Percentiles rank a stretch among this genome's conserved stretches.
phyloP scores from a whole-genome alignment of 1,140 invertebrate genomes.

The Euura lappo region DNA sequence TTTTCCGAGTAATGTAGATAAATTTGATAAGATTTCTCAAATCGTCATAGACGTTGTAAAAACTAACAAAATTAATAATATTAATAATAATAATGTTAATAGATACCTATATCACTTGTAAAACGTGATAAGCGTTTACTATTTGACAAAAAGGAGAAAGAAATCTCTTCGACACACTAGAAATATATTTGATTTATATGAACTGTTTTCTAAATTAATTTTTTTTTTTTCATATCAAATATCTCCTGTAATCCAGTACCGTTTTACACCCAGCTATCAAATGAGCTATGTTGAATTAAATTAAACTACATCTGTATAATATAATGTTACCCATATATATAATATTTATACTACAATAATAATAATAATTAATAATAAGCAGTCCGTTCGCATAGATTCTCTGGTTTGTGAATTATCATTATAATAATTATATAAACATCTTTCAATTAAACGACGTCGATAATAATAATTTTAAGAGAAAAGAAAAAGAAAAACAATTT shows the following conservation, averaged over 20 bases:
- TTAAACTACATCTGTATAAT: constrained; percentile 17
- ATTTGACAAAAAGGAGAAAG: no score
- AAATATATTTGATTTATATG: no score
- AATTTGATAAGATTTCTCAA: no score
- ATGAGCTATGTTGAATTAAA: constrained; percentile 29
- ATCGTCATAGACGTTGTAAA: no score
- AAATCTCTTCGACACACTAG: no score
- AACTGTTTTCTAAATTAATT: neutral
- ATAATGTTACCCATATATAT: constrained; percentile 26
- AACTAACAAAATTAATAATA: no score
- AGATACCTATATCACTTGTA: neutral
- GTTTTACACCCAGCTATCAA: constrained; percentile 5
- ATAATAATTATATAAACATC: neutral
- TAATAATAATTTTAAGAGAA: no score
- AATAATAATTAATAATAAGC: constrained; percentile 17
- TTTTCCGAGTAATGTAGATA: no score
- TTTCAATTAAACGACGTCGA: neutral
- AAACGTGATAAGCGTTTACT: neutral
- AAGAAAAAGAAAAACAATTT: no score
- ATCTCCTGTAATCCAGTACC: constrained; percentile 4
- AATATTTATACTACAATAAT: no score
- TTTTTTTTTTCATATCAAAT: neutral
- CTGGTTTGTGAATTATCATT: constrained; percentile 3
- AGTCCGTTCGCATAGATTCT: constrained; percentile 21
- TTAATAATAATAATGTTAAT: neutral